These are phyloP conservation scores for Pluvialis apricaria DNA, from an alignment of 2,113 vertebrate genomes.

Conservation along the genomic window DNA sequence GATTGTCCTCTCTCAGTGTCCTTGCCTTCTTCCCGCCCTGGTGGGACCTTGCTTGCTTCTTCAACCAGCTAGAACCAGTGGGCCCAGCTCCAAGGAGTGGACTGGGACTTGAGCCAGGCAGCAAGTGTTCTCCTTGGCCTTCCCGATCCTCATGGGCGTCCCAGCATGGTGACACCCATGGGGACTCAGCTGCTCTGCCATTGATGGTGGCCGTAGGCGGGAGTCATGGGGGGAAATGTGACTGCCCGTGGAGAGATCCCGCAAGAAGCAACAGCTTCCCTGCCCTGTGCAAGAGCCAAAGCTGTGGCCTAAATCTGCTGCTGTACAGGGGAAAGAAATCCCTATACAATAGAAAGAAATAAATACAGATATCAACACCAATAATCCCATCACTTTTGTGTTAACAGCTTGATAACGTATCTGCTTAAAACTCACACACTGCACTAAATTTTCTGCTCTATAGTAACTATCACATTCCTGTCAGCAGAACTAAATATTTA, in stretches of 20 bases:
- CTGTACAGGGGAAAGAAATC: neutral
- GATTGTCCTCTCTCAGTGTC: neutral
- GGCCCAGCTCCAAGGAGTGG: neutral
- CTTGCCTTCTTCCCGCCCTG: fast-evolving
- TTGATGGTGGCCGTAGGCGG: neutral
- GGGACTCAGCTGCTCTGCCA: neutral
- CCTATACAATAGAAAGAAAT: neutral
- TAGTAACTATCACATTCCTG: constrained; percentile 18
- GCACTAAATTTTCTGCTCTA: constrained; percentile 34
- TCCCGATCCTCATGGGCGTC: neutral
- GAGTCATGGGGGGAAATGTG: fast-evolving
- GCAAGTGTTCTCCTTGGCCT: neutral
- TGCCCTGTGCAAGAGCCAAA: neutral
- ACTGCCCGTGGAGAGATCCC: neutral
- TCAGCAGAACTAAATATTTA: constrained; percentile 52
- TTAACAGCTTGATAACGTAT: constrained; percentile 44
- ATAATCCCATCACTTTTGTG: constrained; percentile 36
- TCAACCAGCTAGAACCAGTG: neutral
- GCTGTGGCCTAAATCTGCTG: neutral
- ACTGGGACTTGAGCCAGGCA: neutral
- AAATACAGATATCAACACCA: constrained; percentile 40
- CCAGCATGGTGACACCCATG: neutral
- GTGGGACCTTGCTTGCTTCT: neutral
- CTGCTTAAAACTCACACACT: constrained; percentile 28
- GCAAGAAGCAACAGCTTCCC: neutral